phyloP scores from a whole-genome alignment of 2,113 vertebrate species.

The Reinhardtius hippoglossoides region DNA sequence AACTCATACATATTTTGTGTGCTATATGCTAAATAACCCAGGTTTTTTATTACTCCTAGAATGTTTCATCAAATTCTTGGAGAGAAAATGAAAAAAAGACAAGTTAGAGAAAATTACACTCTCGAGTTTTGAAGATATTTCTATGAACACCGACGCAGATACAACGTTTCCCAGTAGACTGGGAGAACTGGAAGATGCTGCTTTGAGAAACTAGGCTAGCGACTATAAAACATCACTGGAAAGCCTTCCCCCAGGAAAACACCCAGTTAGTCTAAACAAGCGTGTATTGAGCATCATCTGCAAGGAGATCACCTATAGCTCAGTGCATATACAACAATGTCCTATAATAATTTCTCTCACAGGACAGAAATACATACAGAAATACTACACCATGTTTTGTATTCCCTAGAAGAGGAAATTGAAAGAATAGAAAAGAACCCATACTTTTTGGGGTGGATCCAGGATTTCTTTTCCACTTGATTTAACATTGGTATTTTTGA shows the following conservation, averaged over 20 bases:
- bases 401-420: not conserved
- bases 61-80: not conserved
- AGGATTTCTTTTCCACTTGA: not conserved
- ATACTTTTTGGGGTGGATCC: not conserved
- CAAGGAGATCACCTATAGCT: slow-evolving; percentile 13
- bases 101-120: slow-evolving; percentile 20
- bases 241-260: slow-evolving; percentile 33
- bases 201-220: slow-evolving; percentile 57
- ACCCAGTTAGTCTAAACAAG: slow-evolving; percentile 26
- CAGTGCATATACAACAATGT: not conserved
- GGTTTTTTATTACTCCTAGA: not conserved
- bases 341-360: not conserved
- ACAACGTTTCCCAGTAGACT: slow-evolving; percentile 33
- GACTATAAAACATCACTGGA: slow-evolving; percentile 39
- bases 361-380: not conserved
- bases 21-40: not conserved
- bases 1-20: not conserved
- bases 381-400: too few relatives aligned
- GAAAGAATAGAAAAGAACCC: too few relatives aligned
- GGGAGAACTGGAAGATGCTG: slow-evolving; percentile 22
- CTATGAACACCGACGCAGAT: slow-evolving; percentile 20
- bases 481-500: not conserved
- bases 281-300: slow-evolving; percentile 1
- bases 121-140: slow-evolving; percentile 1
- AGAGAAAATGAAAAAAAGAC: slow-evolving; percentile 12